Base-by-base conservation (phyloP, 2,113 vertebrate genomes). In the Urocolius indicus region DNA sequence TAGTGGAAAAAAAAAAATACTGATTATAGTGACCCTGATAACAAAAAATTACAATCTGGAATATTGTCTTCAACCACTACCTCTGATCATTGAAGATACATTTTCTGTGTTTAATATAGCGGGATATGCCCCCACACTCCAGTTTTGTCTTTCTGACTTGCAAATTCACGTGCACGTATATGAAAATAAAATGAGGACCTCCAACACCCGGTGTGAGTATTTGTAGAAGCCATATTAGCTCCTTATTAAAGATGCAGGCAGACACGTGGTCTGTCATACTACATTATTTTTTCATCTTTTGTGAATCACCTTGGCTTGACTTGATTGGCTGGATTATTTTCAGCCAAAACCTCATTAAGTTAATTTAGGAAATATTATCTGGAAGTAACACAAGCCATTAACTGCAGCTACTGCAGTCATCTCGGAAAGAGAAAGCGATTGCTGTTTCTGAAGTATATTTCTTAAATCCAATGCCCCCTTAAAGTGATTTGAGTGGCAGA, bases 71-170 rank as follows among this genome's bases (percentile, higher is more conserved):
- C 29, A 69, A 0, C 41, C 24, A 26, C 27, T 17, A 13, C 5
- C 8, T 45, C 29, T 83, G 16, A 59, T 48, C 13, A 26, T 18
- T 43, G n/a, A 74, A 17, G 29, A 41, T 16, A 73, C 1, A 2
- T 80, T 78, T 88, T 38, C 41, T 73, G 7, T 65, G 41, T 67
- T 72, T 72, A 24, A 32, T 87, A 21, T 8, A 68, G 10, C 9
- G 59, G 23, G 32, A 48, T 61, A 63, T 2, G 2, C 1, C 4
- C 12, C 18, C 10, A n/a, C 0, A 0, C 45, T 89, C 80, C 54
- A 52, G 6, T 76, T 76, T 83, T 68, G 16, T 58, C 5, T 27
- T 69, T 78, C 26, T 36, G 6, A 10, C 81, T 41, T 45, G 81
- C 14, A 75, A 75, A 78, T 67, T 78, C 45, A 36, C 13, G 7